A percentile compares a stretch with the other conserved stretches of the same genome.
phyloP scores from a whole-genome alignment of 2,797 vertebrate genomes.

The Etheostoma perlongum region DNA sequence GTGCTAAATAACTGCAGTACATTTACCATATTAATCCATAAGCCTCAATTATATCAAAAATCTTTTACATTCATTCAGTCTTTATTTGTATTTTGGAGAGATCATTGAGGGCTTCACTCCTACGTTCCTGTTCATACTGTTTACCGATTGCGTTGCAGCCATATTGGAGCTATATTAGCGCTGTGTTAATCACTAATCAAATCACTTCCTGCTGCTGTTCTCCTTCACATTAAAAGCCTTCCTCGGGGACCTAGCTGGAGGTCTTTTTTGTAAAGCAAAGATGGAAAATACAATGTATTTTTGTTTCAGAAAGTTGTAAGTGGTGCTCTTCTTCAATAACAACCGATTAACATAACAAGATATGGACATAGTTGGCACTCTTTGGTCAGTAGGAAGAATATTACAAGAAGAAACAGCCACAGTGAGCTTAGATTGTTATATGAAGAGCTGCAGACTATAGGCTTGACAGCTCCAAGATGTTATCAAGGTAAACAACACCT shows the following conservation, averaged over 20 bases:
- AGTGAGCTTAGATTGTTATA: not conserved
- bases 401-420: not conserved
- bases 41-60: too few relatives aligned
- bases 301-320: not conserved
- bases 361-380: not conserved
- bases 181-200: not conserved
- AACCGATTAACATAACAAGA: not conserved
- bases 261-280: not conserved
- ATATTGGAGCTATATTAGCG: not conserved
- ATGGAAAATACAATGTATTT: not conserved
- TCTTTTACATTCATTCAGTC: too few relatives aligned
- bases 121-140: not conserved
- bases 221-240: not conserved
- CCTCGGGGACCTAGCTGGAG: not conserved
- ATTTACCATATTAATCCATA: too few relatives aligned
- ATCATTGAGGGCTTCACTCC: too few relatives aligned
- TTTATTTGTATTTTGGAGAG: too few relatives aligned
- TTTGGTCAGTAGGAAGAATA: not conserved
- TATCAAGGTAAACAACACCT: conserved; percentile 21
- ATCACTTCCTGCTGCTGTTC: not conserved
- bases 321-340: not conserved
- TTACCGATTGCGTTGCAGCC: not conserved
- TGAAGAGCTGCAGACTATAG: not conserved
- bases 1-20: too few relatives aligned
- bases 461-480: not conserved